Percentiles rank a stretch among this genome's conserved stretches.
phyloP scores from a whole-genome alignment of 2,113 vertebrate genomes.

The Tursiops truncatus region DNA sequence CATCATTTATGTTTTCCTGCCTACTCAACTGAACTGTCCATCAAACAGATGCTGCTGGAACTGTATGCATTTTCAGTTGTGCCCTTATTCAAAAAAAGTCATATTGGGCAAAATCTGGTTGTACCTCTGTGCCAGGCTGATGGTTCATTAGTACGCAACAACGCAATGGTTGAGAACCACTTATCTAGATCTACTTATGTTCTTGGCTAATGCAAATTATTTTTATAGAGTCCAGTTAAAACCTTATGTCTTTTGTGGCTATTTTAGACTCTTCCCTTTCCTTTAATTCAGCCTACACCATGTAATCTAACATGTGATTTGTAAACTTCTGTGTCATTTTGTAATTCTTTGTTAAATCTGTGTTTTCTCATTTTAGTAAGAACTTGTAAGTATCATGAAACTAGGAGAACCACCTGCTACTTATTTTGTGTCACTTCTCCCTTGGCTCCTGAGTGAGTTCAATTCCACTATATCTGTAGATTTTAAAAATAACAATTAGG shows the following conservation, averaged over 20 bases:
- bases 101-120: neutral
- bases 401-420: neutral
- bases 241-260: neutral
- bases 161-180: neutral
- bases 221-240: neutral
- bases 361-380: constrained; percentile 34
- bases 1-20: neutral
- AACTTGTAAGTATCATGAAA: neutral
- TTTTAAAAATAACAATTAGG: neutral
- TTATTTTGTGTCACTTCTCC: neutral
- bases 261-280: neutral
- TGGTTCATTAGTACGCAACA: neutral
- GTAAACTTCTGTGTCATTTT: neutral
- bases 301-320: neutral
- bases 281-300: neutral
- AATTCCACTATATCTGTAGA: neutral
- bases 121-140: neutral
- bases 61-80: neutral
- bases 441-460: neutral
- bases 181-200: neutral
- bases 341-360: neutral
- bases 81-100: neutral
- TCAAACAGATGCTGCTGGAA: neutral
- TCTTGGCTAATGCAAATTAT: neutral
- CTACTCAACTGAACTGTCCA: neutral